Conservation (phyloP, 1,140 invertebrate genomes). For the Anthonomus grandis region DNA sequence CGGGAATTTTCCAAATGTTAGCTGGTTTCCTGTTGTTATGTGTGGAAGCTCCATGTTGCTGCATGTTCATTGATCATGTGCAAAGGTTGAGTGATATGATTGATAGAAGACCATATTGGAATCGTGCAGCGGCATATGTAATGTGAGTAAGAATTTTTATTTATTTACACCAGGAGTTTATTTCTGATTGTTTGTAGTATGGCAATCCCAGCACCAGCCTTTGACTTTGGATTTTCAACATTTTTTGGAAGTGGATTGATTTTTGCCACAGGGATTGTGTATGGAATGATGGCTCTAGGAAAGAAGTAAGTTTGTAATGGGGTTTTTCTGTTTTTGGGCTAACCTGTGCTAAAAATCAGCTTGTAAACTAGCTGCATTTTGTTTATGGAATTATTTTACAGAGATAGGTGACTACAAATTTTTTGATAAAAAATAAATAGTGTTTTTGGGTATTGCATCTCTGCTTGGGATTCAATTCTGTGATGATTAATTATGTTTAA, state of each 20-base stretch:
- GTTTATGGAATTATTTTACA: too few species aligned
- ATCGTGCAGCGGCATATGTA: slow-evolving; percentile 83
- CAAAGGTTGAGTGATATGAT: slow-evolving; percentile 76
- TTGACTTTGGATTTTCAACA: slow-evolving; percentile 73
- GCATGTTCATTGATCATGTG: slow-evolving; percentile 90
- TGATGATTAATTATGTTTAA: too few species aligned
- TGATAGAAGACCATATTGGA: slow-evolving; percentile 83
- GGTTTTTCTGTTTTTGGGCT: not conserved
- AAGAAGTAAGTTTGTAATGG: slow-evolving; percentile 83
- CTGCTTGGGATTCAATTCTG: too few species aligned
- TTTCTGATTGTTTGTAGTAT: slow-evolving; percentile 66
- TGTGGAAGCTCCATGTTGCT: slow-evolving; percentile 92
- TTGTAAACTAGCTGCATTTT: too few species aligned
- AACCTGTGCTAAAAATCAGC: not conserved
- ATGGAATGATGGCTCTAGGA: slow-evolving; percentile 91
- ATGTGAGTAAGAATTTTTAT: slow-evolving; percentile 61
- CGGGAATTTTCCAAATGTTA: slow-evolving; percentile 85
- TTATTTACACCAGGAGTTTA: too few species aligned
- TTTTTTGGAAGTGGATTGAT: slow-evolving; percentile 85
- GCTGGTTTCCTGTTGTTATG: slow-evolving; percentile 81
- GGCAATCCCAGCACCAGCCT: slow-evolving; percentile 70
- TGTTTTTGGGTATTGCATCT: too few species aligned
- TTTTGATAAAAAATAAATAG: too few species aligned
- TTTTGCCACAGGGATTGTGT: slow-evolving; percentile 83
- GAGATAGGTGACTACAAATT: too few species aligned